These are phyloP conservation scores for Scaeva pyrastri DNA, from an alignment of 2,888 invertebrate species.

Conservation along the genomic window DNA sequence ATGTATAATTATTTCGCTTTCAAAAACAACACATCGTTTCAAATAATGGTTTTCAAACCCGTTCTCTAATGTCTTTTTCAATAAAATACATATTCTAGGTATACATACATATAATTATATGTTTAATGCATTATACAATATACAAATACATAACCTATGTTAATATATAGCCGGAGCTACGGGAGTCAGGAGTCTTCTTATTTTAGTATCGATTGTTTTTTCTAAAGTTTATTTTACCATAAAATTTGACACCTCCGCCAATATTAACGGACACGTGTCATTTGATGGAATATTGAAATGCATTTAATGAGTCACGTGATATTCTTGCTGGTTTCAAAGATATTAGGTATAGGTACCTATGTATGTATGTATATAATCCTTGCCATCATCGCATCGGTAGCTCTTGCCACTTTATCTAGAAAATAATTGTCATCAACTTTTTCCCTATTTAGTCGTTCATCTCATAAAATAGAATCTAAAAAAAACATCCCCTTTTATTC, in stretches of 20 bases:
- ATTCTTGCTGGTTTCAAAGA: slow-evolving; percentile 37
- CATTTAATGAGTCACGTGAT: slow-evolving; percentile 71
- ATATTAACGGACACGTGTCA: slow-evolving; percentile 58
- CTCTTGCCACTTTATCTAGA: slow-evolving; percentile 22
- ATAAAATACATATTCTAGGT: too few species aligned
- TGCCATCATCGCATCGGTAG: background rate
- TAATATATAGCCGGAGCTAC: too few species aligned
- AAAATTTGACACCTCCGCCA: slow-evolving; percentile 36
- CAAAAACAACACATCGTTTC: too few species aligned
- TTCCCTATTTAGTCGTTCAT: slow-evolving; percentile 6
- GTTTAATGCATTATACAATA: too few species aligned
- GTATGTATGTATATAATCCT: background rate
- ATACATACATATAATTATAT: too few species aligned
- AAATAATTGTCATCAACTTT: slow-evolving; percentile 65
- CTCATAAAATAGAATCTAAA: slow-evolving; percentile 1
- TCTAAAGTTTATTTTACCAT: too few species aligned
- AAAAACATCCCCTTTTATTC: slow-evolving; percentile 11
- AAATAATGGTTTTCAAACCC: too few species aligned
- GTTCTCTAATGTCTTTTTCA: too few species aligned
- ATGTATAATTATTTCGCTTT: too few species aligned
- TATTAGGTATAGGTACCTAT: slow-evolving; percentile 6
- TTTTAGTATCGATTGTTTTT: background rate
- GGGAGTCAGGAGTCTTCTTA: too few species aligned
- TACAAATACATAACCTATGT: too few species aligned
- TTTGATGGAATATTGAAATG: slow-evolving; percentile 19